Base-by-base conservation (phyloP, 2,797 vertebrate species). In the Xenentodon cancila region DNA sequence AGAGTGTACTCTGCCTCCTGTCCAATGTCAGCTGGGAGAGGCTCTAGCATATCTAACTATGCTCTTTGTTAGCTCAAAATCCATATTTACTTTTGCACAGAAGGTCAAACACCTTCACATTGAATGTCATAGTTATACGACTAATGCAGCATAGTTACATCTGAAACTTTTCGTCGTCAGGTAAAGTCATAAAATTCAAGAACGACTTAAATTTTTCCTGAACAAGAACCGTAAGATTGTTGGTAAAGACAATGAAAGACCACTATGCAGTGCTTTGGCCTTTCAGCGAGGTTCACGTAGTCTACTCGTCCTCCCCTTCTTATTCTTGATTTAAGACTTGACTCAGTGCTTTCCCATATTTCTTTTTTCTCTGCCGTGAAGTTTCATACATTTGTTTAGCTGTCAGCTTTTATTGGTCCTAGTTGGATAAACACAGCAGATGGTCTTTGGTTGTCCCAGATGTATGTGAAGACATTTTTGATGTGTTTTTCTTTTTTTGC, bases 371-470 rank as follows among this genome's bases (percentile, higher is more conserved):
- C 16, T 32, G 42, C 53, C 20, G 11, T 18, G 22, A 17, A 20
- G 59, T 46, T 59, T 27, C 20, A 30, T 15, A 68, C 49, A 8
- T 22, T 43, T 64, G n/a, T 59, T 53, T 40, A 62, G 20, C 32
- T 69, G 45, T 49, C 46, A 46, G 30, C 48, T 53, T 45, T 21
- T 49, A 46, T 55, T 49, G 20, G 34, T 61, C 43, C 34, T 47
- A 25, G 25, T 5, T 25, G 15, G 18, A 27, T 59, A 20, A 66
- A 59, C 30, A 59, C 42, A 27, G 25, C 25, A 32, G 49, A 61
- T 53, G 48, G 25, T 64, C 4, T 17, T 37, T 22, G 44, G 25
- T 48, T 45, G 9, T 19, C 21, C 11, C 6, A 4, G 21, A 40
- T 52, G 59, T 25, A 9, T 32, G 32, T 32, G 32, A 7, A 7